phyloP scores from a whole-genome alignment of 2,113 vertebrate species.

The Otocyon megalotis region DNA sequence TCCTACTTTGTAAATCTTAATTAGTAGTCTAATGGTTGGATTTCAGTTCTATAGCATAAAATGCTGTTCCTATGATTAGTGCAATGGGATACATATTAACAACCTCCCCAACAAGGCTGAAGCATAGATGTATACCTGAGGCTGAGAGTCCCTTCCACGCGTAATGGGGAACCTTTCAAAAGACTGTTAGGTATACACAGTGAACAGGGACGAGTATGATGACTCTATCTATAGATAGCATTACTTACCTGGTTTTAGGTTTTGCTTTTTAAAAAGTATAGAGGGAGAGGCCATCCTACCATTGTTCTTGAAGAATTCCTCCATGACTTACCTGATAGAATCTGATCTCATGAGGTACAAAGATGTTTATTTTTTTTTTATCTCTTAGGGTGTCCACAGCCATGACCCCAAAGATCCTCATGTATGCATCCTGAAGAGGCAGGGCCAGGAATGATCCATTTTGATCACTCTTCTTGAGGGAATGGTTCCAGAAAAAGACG shows the following conservation, averaged over 20 bases:
- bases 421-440: constrained; percentile 84
- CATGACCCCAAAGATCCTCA: constrained; percentile 88
- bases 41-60: constrained; percentile 30
- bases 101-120: background rate
- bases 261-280: constrained; percentile 12
- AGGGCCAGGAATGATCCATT: constrained; percentile 88
- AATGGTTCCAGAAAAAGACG: constrained; percentile 88
- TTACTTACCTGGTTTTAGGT: background rate
- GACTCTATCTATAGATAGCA: background rate
- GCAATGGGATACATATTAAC: background rate
- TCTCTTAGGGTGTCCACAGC: constrained; percentile 88
- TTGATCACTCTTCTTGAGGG: constrained; percentile 64
- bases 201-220: background rate
- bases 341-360: constrained; percentile 87
- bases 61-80: constrained; percentile 5
- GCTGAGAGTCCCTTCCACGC: background rate
- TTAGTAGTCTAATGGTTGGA: background rate
- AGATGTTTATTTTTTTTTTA: constrained; percentile 80
- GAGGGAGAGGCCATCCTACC: background rate
- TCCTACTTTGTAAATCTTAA: background rate
- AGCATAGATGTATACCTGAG: background rate
- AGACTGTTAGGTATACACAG: background rate
- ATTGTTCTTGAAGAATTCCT: constrained; percentile 19
- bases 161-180: background rate
- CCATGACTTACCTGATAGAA: constrained; percentile 87